phyloP scores from a whole-genome alignment of 64 coral and sea anemone species.

The Pachyseris speciosa region DNA sequence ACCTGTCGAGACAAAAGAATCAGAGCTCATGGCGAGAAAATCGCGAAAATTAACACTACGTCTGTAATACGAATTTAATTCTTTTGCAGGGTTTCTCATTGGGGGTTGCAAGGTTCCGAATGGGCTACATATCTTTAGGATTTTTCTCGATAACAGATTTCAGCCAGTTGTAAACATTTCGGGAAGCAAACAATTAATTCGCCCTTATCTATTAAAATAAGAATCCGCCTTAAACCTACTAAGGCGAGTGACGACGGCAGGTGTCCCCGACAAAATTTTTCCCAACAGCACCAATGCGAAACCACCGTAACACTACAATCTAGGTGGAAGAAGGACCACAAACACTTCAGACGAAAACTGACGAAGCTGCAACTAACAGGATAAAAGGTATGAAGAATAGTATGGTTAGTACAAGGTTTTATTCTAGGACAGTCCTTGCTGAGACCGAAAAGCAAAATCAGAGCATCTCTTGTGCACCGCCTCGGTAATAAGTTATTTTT shows the following conservation, averaged over 20 bases:
- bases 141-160: not conserved
- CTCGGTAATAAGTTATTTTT: not conserved
- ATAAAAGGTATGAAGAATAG: not conserved
- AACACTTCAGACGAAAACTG: not conserved
- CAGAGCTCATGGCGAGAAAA: not conserved
- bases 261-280: conserved; percentile 10
- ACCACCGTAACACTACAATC: not conserved
- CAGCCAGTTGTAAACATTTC: conserved; percentile 2
- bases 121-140: not conserved
- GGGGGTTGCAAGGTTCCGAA: not conserved
- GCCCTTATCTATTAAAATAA: not conserved
- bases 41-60: not conserved
- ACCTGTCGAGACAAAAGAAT: not conserved
- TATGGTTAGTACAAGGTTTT: not conserved
- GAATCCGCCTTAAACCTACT: conserved; percentile 2
- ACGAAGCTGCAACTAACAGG: not conserved
- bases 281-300: not conserved
- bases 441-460: not conserved
- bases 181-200: conserved; percentile 44
- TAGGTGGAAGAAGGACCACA: not conserved
- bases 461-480: not conserved
- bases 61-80: not conserved
- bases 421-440: not conserved
- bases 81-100: not conserved
- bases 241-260: not conserved